A percentile compares a stretch with the other conserved stretches of the same genome.
Conservation (phyloP, 2,888 invertebrate genomes). For the Portevinia maculata region DNA sequence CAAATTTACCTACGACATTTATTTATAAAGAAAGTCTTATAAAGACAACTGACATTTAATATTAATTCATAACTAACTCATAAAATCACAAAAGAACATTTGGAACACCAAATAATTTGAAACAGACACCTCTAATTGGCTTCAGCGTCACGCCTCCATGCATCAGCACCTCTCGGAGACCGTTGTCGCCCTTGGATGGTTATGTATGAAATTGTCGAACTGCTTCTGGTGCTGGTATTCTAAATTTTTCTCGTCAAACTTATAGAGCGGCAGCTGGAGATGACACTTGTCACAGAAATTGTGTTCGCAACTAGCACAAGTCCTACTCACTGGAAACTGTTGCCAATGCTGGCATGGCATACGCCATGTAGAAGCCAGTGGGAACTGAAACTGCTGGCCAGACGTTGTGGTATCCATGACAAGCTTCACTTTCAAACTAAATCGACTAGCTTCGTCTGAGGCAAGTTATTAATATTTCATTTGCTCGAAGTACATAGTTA, state of each 20-base stretch:
- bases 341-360: constrained; percentile 69
- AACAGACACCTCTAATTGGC: background rate
- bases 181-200: constrained; percentile 31
- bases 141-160: background rate
- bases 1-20: background rate
- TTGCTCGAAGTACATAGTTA: background rate
- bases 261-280: constrained; percentile 41
- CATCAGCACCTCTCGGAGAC: constrained; percentile 17
- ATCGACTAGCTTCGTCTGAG: background rate
- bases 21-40: background rate
- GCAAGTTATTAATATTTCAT: constrained; percentile 15
- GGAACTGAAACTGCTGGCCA: constrained; percentile 54
- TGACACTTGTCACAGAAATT: constrained; percentile 61
- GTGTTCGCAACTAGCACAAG: constrained; percentile 42
- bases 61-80: background rate
- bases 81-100: constrained; percentile 16
- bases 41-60: background rate
- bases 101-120: background rate
- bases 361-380: constrained; percentile 48
- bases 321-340: constrained; percentile 60
- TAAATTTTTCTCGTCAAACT: constrained; percentile 44
- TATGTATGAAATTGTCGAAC: constrained; percentile 56
- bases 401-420: constrained; percentile 48
- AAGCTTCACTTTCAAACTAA: constrained; percentile 65
- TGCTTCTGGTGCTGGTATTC: constrained; percentile 64